These are phyloP conservation scores for Oscheius sp. DNA, from an alignment of 2,888 invertebrate genomes.

Conservation along the genomic window DNA sequence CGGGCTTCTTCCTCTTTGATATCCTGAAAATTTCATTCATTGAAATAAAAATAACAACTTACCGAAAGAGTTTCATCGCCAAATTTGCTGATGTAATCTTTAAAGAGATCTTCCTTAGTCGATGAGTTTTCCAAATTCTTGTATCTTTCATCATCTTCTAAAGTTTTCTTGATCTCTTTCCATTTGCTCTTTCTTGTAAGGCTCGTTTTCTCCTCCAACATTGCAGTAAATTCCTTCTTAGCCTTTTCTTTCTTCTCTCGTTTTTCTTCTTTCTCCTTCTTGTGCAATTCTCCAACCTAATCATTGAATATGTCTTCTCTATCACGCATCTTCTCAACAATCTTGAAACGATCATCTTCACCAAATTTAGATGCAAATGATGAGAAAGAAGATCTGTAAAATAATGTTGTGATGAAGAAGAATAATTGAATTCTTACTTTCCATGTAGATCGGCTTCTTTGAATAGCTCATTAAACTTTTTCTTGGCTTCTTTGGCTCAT, in stretches of 20 bases:
- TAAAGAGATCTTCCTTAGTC: slow-evolving; percentile 91
- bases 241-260: slow-evolving; percentile 88
- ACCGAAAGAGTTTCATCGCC: slow-evolving; percentile 60
- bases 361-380: slow-evolving; percentile 94
- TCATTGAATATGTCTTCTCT: slow-evolving; percentile 93
- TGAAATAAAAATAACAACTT: slow-evolving; percentile 27
- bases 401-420: not conserved
- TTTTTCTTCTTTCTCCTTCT: slow-evolving; percentile 95
- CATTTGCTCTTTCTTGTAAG: slow-evolving; percentile 92
- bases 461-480: slow-evolving; percentile 87
- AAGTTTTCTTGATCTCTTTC: slow-evolving; percentile 92
- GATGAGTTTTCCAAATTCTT: slow-evolving; percentile 86
- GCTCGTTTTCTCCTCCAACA: slow-evolving; percentile 88
- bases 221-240: slow-evolving; percentile 85
- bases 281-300: slow-evolving; percentile 89
- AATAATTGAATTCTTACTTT: slow-evolving; percentile 81
- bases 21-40: slow-evolving; percentile 74
- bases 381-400: slow-evolving; percentile 88
- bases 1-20: slow-evolving; percentile 74
- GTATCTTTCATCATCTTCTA: slow-evolving; percentile 80
- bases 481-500: slow-evolving; percentile 89
- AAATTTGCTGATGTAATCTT: slow-evolving; percentile 73
- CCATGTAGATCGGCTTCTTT: slow-evolving; percentile 91
- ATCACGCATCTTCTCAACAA: slow-evolving; percentile 95
- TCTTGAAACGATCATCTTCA: slow-evolving; percentile 94